Evolutionary conservation across 2,113 vertebrate species (phyloP), one percentile per base, ranked within the genome.

Genomic region (Cochlearius cochlearius): DNA sequence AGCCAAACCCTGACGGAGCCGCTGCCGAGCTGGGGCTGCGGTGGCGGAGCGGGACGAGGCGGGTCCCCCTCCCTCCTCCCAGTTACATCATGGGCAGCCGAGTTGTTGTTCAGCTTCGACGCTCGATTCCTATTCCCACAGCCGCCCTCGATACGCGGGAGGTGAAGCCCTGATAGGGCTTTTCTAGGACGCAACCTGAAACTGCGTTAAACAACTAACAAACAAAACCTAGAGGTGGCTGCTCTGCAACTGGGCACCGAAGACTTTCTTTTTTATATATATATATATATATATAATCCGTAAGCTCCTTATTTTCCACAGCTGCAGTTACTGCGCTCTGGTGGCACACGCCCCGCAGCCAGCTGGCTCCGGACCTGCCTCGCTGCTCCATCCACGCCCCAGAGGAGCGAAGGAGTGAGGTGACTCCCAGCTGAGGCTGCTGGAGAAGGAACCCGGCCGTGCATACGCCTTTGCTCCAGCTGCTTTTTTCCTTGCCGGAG

Each of bases 101-200:
- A 62, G 50, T 82, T 88, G 92, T 90, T 93, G 88, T 95, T 93
- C 18, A 3, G 68, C 89, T 77, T 34, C 0, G 1, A 17, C 2
- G 0, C 50, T 39, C 9, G 0, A 1, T 58, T 53, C 41, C 66
- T 13, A 0, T 60, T 90, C 74, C 77, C 56, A 12, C 66, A 34
- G 55, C 85, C 0, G 2, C 39, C 12, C 27, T 41, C 3, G 3
- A 7, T 4, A 4, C 0, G 5, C 4, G 2, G 32, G 0, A 32
- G n/a, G 13, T 3, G 29, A 43, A 64, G 15, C 34, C 9, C 52
- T 2, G 23, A 9, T 9, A 39, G 81, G n/a, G n/a, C n/a, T n/a
- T n/a, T n/a, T n/a, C n/a, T n/a, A n/a, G n/a, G n/a, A n/a, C n/a
- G n/a, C n/a, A n/a, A n/a, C n/a, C 81, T 30, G 11, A 43, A 72